Evolutionary conservation across 2,113 vertebrate species (phyloP).

Genomic region (Marmota monax): DNA sequence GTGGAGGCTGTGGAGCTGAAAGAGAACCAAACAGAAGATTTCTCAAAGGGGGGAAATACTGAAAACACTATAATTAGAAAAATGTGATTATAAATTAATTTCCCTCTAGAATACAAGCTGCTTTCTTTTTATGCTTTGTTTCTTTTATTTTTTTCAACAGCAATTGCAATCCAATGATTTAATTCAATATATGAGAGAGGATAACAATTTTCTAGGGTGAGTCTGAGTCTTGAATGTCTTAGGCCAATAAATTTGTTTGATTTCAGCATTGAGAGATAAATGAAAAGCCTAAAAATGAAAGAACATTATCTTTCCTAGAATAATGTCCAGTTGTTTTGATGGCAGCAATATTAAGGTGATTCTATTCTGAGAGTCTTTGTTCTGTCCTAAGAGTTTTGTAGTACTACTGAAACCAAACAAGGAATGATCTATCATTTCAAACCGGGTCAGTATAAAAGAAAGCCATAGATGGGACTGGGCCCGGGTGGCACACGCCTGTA

Average conservation of each 20-base stretch:
- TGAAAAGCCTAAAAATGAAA: not conserved
- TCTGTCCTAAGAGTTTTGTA: not conserved
- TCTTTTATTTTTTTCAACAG: constrained; percentile 21
- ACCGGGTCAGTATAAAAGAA: not conserved
- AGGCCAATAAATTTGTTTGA: not conserved
- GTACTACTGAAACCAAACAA: not conserved
- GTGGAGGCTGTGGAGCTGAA: constrained; percentile 33
- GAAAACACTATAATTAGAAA: constrained; percentile 15
- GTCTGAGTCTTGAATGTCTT: not conserved
- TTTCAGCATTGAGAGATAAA: not conserved
- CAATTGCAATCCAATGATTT: constrained; percentile 1
- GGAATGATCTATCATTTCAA: not conserved
- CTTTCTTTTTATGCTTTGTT: constrained; percentile 28
- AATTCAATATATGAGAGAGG: not conserved
- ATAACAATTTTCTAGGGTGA: not conserved
- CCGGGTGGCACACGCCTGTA: no score
- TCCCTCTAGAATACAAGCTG: constrained; percentile 30
- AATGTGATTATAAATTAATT: constrained; percentile 35
- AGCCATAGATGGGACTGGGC: not conserved
- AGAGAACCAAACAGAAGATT: constrained; percentile 7
- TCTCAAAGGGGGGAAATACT: not conserved
- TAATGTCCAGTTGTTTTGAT: constrained; percentile 28
- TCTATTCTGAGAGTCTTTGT: not conserved
- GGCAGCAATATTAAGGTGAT: not conserved
- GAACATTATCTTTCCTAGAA: not conserved